A percentile compares a stretch with the other conserved stretches of the same genome.
Evolutionary conservation across 2,888 invertebrate genomes (phyloP).

Genomic region (Scaptodrosophila latifasciaeformis): DNA sequence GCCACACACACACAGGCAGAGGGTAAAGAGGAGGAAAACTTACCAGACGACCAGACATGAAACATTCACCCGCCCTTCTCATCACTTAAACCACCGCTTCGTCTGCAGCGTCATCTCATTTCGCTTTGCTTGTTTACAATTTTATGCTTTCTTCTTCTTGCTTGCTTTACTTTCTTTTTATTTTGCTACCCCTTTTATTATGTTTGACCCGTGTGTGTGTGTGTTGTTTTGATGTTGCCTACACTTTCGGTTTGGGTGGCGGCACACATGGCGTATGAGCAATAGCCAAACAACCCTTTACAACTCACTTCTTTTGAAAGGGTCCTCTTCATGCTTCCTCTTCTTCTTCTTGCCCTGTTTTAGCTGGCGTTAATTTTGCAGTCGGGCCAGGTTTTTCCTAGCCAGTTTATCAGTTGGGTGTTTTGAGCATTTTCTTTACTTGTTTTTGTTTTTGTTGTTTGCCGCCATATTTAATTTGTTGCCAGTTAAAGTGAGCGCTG

Average conservation of each 20-base stretch:
- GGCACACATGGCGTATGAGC: constrained; percentile 39
- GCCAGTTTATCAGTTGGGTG: constrained; percentile 11
- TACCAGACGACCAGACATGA: constrained; percentile 14
- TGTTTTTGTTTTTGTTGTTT: too few relatives aligned
- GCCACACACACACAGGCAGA: not conserved
- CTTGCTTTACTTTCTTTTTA: constrained; percentile 28
- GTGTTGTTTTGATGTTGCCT: constrained; percentile 24
- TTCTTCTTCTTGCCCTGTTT: constrained; percentile 23
- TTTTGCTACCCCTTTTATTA: constrained; percentile 34
- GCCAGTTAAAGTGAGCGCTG: constrained; percentile 32
- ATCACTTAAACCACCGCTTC: not conserved
- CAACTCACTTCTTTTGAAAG: constrained; percentile 35
- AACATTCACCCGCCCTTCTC: not conserved
- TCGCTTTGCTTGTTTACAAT: constrained; percentile 24
- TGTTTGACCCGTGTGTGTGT: constrained; percentile 3
- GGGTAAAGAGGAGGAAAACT: constrained; percentile 8
- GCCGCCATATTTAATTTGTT: constrained; percentile 64
- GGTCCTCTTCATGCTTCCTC: too few relatives aligned
- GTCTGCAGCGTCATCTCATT: constrained; percentile 3
- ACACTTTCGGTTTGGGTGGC: constrained; percentile 17
- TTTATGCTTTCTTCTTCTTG: constrained; percentile 8
- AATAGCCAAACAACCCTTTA: constrained; percentile 37
- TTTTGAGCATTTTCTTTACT: constrained; percentile 31
- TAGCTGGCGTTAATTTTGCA: constrained; percentile 61
- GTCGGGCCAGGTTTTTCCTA: constrained; percentile 62